Evolutionary conservation across 1,140 invertebrate species (phyloP).

Genomic region (Apis mellifera): Amel_HAv3.1 CM009937.2:9208001-9208500

Average conservation of each 20-base stretch:
- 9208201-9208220: slow-evolving; percentile 9
- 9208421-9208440: too few relatives aligned
- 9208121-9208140: slow-evolving; percentile 45
- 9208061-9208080: slow-evolving; percentile 9
- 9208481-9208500: too few relatives aligned
- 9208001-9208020: background rate
- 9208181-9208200: background rate
- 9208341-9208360: too few relatives aligned
- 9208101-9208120: background rate
- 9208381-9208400: too few relatives aligned
- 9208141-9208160: slow-evolving; percentile 11
- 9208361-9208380: too few relatives aligned
- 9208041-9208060: slow-evolving; percentile 53
- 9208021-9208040: slow-evolving; percentile 44
- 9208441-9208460: too few relatives aligned
- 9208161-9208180: slow-evolving; percentile 28
- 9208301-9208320: background rate
- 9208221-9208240: background rate
- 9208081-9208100: slow-evolving; percentile 37
- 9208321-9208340: background rate
- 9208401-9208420: too few relatives aligned
- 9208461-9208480: too few relatives aligned
- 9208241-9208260: too few relatives aligned
- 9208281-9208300: too few relatives aligned
- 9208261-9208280: too few relatives aligned